phyloP scores from a whole-genome alignment of 2,888 invertebrate genomes.

The Artemia sinica region DNA sequence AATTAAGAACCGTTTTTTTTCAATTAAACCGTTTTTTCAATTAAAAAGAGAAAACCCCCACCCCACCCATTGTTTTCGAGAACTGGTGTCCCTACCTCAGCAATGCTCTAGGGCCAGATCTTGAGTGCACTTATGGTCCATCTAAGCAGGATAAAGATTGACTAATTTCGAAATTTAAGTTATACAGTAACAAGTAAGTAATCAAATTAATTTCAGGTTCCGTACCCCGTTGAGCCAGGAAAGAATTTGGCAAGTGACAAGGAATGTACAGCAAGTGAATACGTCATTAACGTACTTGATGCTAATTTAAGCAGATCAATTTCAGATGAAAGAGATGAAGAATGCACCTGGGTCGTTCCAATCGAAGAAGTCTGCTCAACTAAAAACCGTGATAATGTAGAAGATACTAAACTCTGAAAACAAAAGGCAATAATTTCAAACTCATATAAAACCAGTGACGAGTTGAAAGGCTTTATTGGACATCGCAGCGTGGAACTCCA shows the following conservation, averaged over 20 bases:
- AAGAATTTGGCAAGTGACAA: conserved; percentile 8
- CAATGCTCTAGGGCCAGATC: too few relatives aligned
- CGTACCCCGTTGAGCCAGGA: conserved; percentile 1
- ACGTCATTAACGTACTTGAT: not conserved
- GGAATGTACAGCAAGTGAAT: conserved; percentile 5
- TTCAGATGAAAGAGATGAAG: conserved; percentile 1
- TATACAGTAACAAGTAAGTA: too few relatives aligned
- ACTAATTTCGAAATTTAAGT: too few relatives aligned
- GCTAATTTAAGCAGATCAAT: conserved; percentile 6
- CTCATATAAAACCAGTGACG: not conserved
- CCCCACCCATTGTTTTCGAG: too few relatives aligned
- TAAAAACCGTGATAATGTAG: not conserved
- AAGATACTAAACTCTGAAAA: conserved; percentile 9
- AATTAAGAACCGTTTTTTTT: too few relatives aligned
- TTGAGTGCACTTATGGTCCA: too few relatives aligned
- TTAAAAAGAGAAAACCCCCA: too few relatives aligned
- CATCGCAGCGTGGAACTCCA: too few relatives aligned
- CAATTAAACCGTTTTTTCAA: too few relatives aligned
- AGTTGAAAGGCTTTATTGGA: too few relatives aligned
- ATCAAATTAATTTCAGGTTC: not conserved
- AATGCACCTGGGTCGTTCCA: conserved; percentile 10
- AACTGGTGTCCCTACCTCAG: too few relatives aligned
- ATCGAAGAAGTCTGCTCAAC: not conserved
- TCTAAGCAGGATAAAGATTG: too few relatives aligned
- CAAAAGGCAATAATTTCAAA: conserved; percentile 11